Base-by-base conservation (phyloP, 1,140 invertebrate genomes). In the Laupala kohalensis region DNA sequence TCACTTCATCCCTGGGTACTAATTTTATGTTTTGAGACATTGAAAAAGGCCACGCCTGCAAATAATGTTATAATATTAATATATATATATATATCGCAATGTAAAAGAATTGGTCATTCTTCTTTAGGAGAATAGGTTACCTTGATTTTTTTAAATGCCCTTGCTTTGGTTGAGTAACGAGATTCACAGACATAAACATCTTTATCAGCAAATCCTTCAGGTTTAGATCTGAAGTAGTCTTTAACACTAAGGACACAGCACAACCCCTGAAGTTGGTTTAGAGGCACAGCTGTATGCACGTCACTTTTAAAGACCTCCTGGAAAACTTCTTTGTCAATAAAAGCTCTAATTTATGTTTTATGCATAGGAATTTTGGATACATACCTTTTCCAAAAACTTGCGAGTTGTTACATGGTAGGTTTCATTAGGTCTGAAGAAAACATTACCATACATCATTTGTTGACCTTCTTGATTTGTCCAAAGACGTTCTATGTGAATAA, bases 161-260 rank as follows among this genome's bases (percentile, higher is more conserved):
- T 86, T 25, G 87, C 86, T 77, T 89, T 90, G 0, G 91, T 89
- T 73, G 90, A 93, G 80, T 99, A 99, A 13, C 96, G 86, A 19
- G 94, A 96, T 82, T 99, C 97, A 79, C 97, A 98, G 0, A 99
- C 95, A 78, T 93, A 99, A 0, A 99, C 91, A 82, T 99, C 96
- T 78, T 96, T 95, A 72, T 97, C 94, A 1, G 88, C 84, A 78
- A 95, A 93, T 77, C 88, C 90, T 83, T 94, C 91, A 0, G 96
- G 95, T 74, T 87, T 87, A 78, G 88, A 88, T 76, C 94, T 92
- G 77, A 98, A 94, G 81, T 97, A 99, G 78, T 99, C 96, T 77
- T 95, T 95, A 2, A 97, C 92, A 78, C 90, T 93, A 85, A 99
- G 88, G 19, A 99, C 94, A 79, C 90, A 94, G 80, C 96, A 99